Evolutionary conservation across 2,113 vertebrate species (phyloP), one percentile per base, ranked within the genome.

Genomic region (Misgurnus anguillicaudatus): DNA sequence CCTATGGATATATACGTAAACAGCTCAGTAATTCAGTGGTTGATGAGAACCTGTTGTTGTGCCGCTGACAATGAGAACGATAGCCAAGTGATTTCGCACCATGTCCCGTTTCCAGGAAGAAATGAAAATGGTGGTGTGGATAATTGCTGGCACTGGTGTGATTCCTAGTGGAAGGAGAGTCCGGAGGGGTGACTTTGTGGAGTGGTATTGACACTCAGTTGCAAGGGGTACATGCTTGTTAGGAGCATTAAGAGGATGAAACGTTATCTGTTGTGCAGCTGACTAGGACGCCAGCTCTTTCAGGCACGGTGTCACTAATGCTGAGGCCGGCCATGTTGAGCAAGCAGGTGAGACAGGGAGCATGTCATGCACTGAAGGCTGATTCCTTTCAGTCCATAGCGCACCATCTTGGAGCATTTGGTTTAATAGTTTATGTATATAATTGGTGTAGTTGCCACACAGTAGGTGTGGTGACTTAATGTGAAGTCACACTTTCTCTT

Each of bases 241-340:
- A 91, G 89, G 84, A 87, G 87, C 78, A 91, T 92, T 91, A 91
- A 87, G 88, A 81, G 61, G 62, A 77, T 85, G 92, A 90, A 92
- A 92, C 87, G 69, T 77, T 88, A 93, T 90, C 88, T 57, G 81
- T 45, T 19, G 85, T 87, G 88, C 88, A 88, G 89, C 89, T 90
- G 91, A 89, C 87, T 87, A 67, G 55, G 80, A 85, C 68, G 72
- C 39, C 79, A 48, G 21, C 79, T 82, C 81, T 63, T 76, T 81
- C 86, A 87, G 87, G 89, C 89, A 88, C 88, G 61, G 88, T 84
- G 87, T 88, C 78, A 81, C 88, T 86, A 89, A 91, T 81, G 82
- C 62, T 60, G 42, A 48, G 76, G 85, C 83, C 80, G 85, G 68
- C 72, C 66, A 79, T 82, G 70, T 62, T 78, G 57, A 57, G 87